Conservation (phyloP, 2,113 vertebrate species). For the Gasterosteus nipponicus region DNA sequence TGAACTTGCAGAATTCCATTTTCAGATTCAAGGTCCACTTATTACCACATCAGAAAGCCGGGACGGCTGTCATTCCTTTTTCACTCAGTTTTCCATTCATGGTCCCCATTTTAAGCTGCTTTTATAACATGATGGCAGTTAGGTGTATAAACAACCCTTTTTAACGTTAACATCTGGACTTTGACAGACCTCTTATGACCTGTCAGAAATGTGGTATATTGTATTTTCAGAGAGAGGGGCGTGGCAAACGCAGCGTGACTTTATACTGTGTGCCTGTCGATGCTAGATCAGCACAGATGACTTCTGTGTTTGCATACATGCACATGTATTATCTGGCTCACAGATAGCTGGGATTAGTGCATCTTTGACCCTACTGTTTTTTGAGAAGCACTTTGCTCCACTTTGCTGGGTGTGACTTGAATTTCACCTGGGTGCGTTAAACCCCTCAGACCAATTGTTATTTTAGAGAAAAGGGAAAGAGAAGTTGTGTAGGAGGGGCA, state of each 20-base stretch:
- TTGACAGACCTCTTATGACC: constrained; percentile 23
- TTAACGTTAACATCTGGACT: constrained; percentile 43
- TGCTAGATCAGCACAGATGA: constrained; percentile 51
- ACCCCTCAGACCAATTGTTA: constrained; percentile 58
- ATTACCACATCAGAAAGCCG: constrained; percentile 66
- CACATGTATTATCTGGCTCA: not conserved
- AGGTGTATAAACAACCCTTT: constrained; percentile 66
- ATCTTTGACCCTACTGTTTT: constrained; percentile 44
- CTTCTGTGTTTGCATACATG: constrained; percentile 16
- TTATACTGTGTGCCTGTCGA: constrained; percentile 36
- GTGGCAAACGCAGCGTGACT: not conserved
- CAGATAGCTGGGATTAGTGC: constrained; percentile 12
- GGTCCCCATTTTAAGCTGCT: constrained; percentile 58
- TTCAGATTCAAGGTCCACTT: constrained; percentile 62
- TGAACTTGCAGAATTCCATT: constrained; percentile 74
- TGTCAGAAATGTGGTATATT: constrained; percentile 54
- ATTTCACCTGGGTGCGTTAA: constrained; percentile 68
- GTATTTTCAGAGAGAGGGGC: constrained; percentile 43
- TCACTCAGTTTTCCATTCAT: constrained; percentile 73
- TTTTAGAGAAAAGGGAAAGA: constrained; percentile 35
- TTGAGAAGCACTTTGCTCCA: constrained; percentile 42
- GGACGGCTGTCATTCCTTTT: constrained; percentile 68
- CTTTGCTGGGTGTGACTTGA: constrained; percentile 62
- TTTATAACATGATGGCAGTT: constrained; percentile 67
- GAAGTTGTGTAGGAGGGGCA: constrained; percentile 6